These are phyloP conservation scores for Leucophenga maculata DNA, from an alignment of 2,888 invertebrate species.

Conservation along the genomic window DNA sequence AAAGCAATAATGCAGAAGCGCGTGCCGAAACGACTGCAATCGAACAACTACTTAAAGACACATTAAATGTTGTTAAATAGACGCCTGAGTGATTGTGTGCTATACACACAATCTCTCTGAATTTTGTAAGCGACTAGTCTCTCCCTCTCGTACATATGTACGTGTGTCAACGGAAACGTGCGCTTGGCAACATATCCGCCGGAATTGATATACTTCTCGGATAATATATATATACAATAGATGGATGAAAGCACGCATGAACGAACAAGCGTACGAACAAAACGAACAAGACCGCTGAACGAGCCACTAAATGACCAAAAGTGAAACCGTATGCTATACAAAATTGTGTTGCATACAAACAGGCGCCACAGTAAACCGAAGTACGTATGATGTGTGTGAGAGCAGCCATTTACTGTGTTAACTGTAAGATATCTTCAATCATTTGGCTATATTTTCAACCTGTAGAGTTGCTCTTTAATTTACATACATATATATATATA, in stretches of 20 bases:
- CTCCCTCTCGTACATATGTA: constrained; percentile 26
- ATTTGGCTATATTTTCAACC: constrained; percentile 23
- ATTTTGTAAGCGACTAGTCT: too few species aligned
- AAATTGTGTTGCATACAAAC: too few species aligned
- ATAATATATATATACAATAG: not conserved
- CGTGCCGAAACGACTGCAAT: not conserved
- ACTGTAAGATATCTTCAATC: constrained; percentile 46
- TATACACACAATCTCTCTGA: too few species aligned
- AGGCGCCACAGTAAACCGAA: not conserved
- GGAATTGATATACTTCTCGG: constrained; percentile 13
- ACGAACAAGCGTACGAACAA: not conserved
- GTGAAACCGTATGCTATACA: not conserved
- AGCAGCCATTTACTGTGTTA: too few species aligned
- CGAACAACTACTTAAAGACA: constrained; percentile 10
- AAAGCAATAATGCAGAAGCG: too few species aligned
- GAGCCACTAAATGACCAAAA: constrained; percentile 48
- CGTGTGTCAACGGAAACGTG: constrained; percentile 34
- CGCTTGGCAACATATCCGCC: constrained; percentile 22
- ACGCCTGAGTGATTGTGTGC: constrained; percentile 1
- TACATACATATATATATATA: constrained; percentile 12
- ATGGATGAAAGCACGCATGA: not conserved
- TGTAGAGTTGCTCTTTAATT: constrained; percentile 29
- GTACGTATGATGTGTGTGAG: not conserved
- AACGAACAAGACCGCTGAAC: not conserved
- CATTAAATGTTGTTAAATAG: constrained; percentile 17